These are phyloP conservation scores for Phenacoccus solenopsis DNA, from an alignment of 1,140 invertebrate genomes.

Conservation along the genomic window DNA sequence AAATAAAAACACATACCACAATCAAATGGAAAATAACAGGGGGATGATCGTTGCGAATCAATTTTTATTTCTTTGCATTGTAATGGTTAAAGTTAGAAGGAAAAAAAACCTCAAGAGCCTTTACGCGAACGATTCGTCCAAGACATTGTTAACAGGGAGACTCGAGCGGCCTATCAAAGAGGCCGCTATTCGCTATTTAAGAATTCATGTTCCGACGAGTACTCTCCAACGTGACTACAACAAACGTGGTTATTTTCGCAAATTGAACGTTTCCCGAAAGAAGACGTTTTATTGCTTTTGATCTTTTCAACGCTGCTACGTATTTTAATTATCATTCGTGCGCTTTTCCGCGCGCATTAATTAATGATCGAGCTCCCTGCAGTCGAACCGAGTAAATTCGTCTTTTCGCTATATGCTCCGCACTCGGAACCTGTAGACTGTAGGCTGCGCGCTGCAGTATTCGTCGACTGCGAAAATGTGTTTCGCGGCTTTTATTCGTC, in stretches of 20 bases:
- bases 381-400: too few species aligned
- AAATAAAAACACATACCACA: neutral
- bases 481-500: too few species aligned
- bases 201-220: slow-evolving; percentile 14
- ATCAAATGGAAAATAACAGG: too few species aligned
- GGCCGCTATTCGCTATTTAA: neutral
- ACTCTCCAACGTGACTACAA: slow-evolving; percentile 16
- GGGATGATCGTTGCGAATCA: neutral
- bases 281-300: slow-evolving; percentile 7
- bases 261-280: slow-evolving; percentile 7
- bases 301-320: neutral
- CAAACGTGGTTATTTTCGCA: slow-evolving; percentile 14
- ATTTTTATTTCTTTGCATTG: slow-evolving; percentile 5
- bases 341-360: neutral
- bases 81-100: neutral
- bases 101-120: neutral
- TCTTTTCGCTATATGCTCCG: too few species aligned
- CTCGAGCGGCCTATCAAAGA: neutral
- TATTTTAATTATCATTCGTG: neutral
- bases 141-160: slow-evolving; percentile 11
- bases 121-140: neutral
- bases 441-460: too few species aligned
- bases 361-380: too few species aligned
- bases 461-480: too few species aligned
- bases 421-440: too few species aligned